Percentiles rank a stretch among this genome's conserved stretches.
These are phyloP conservation scores for Coregonus clupeaformis DNA, from an alignment of 2,113 vertebrate genomes.

Conservation along the genomic window DNA sequence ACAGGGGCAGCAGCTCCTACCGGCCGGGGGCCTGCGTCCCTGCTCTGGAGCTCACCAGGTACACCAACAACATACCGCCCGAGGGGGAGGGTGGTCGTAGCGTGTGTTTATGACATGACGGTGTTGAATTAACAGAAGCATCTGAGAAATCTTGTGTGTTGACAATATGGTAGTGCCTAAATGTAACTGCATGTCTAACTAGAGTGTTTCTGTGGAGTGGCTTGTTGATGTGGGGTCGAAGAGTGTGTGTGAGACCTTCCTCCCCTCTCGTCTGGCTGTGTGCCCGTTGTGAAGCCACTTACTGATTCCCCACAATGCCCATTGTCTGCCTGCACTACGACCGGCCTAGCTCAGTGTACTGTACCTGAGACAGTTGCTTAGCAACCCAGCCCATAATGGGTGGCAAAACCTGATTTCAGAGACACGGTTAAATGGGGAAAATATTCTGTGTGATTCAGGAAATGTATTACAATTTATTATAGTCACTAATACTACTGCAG, in stretches of 20 bases:
- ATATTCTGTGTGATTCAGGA: constrained; percentile 28
- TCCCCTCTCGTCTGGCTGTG: background rate
- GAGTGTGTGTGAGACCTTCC: background rate
- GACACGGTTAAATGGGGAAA: constrained; percentile 11
- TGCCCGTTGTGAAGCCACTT: constrained; percentile 48
- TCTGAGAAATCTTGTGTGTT: too few species aligned
- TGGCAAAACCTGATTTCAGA: constrained; percentile 41
- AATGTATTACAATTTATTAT: background rate
- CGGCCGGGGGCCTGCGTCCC: constrained; percentile 92
- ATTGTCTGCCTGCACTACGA: constrained; percentile 52
- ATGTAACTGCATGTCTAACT: too few species aligned
- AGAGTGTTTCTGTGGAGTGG: too few species aligned
- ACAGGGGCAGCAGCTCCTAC: constrained; percentile 88
- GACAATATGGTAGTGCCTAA: too few species aligned
- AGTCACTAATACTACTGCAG: background rate
- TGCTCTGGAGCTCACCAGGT: constrained; percentile 96
- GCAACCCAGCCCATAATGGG: constrained; percentile 46
- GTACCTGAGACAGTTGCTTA: constrained; percentile 64
- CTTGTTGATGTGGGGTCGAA: too few species aligned
- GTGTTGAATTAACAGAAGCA: too few species aligned
- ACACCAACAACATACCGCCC: constrained; percentile 6
- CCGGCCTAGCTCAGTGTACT: constrained; percentile 36
- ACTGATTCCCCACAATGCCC: constrained; percentile 39
- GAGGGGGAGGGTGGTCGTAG: too few species aligned
- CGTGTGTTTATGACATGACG: too few species aligned